Evolutionary conservation across 2,888 invertebrate genomes (phyloP).

Genomic region (Andrena bucephala): DNA sequence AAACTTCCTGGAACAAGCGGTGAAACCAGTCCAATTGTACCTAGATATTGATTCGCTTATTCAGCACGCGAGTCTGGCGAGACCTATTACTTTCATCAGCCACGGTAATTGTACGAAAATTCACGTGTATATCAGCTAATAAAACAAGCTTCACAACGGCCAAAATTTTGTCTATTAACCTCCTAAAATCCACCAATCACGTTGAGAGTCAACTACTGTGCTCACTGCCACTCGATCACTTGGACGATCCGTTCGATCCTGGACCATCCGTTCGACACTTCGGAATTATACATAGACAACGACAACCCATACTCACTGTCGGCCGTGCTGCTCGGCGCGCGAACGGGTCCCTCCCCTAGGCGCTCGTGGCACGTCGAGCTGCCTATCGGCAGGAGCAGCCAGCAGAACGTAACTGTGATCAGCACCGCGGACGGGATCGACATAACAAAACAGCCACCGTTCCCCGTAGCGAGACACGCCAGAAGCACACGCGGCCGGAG

Average conservation of each 20-base stretch:
- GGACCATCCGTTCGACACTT: conserved; percentile 7
- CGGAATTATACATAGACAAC: conserved; percentile 6
- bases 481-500: background rate
- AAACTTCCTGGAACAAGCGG: conserved; percentile 41
- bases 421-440: conserved; percentile 10
- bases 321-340: background rate
- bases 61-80: conserved; percentile 41
- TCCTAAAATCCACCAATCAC: background rate
- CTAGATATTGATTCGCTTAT: conserved; percentile 32
- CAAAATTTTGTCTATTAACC: background rate
- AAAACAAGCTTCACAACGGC: background rate
- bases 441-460: conserved; percentile 31
- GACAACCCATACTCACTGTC: conserved; percentile 29
- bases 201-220: too few relatives aligned
- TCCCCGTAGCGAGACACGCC: background rate
- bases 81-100: conserved; percentile 8
- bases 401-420: conserved; percentile 19
- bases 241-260: too few relatives aligned
- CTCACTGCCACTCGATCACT: too few relatives aligned
- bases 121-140: background rate
- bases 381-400: conserved; percentile 17
- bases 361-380: background rate
- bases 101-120: conserved; percentile 28
- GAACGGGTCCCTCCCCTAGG: background rate
- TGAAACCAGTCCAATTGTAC: conserved; percentile 7